Evolutionary conservation across 2,888 invertebrate genomes (phyloP), one percentile per base, ranked within the genome.

Genomic region (Anorthoa munda): DNA sequence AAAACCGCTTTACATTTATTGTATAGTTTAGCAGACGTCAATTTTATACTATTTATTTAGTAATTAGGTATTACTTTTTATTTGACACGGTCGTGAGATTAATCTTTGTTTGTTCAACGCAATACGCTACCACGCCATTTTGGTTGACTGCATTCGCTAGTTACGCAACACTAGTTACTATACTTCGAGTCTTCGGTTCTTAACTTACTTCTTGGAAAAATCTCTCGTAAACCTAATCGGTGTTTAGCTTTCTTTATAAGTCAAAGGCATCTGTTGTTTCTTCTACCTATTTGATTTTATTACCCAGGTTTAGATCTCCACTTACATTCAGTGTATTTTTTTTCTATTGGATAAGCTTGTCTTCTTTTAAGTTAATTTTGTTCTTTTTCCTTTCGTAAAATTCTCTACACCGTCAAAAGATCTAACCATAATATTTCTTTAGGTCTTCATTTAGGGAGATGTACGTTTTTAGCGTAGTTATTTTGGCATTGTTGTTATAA

Each of bases 61-160:
- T 76, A 85, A 87, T 87, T 88, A n/a, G n/a, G n/a, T n/a, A 88
- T 88, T 86, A 83, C 82, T 72, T 86, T 89, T 83, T 70, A 75
- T 83, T 87, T 81, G 87, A 81, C 77, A 84, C 85, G 85, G 88
- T 88, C 87, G 86, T 87, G 88, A 87, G 90, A 90, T 88, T 87
- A 85, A 88, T 89, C 87, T 88, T 84, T 87, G 88, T 87, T 90
- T 88, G 83, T 85, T 81, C 85, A 84, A 87, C 84, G 85, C 84
- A 86, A 85, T 87, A 86, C 86, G 81, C 85, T 75, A 81, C 83
- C 85, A 81, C 82, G 86, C 86, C 82, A 88, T 86, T 87, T 87
- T 81, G 84, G 86, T 88, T 84, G 88, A 79, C 77, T 87, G 89
- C 86, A 79, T 82, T 86, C 75, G 77, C 70, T 82, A 58, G 81